These are phyloP conservation scores for Nesidiocoris tenuis DNA, from an alignment of 2,888 invertebrate genomes.

Conservation along the genomic window DNA sequence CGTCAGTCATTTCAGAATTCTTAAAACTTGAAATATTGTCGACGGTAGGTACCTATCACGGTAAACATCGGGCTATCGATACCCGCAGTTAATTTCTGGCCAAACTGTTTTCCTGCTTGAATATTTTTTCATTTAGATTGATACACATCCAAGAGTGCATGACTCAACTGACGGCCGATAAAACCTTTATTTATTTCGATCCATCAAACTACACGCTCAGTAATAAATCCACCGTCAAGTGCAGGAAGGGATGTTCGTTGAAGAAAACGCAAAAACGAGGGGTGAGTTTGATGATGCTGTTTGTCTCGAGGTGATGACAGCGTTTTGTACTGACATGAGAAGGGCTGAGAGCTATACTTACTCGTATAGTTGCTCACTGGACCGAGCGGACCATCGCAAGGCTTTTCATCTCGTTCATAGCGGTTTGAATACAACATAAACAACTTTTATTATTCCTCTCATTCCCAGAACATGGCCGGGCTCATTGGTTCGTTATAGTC, in stretches of 20 bases:
- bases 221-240: conserved; percentile 23
- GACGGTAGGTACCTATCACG: too few species aligned
- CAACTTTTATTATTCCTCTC: background rate
- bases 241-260: conserved; percentile 2
- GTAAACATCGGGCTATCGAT: too few species aligned
- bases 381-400: background rate
- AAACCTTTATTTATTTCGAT: conserved; percentile 34
- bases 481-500: background rate
- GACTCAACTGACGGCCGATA: conserved; percentile 43
- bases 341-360: background rate
- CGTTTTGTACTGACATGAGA: conserved; percentile 35
- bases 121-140: conserved; percentile 39
- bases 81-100: too few species aligned
- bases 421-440: background rate
- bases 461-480: background rate
- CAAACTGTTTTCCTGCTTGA: too few species aligned
- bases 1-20: too few species aligned
- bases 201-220: conserved; percentile 33
- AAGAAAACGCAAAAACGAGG: conserved; percentile 17
- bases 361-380: background rate
- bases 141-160: conserved; percentile 13
- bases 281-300: conserved; percentile 37
- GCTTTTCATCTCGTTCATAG: background rate
- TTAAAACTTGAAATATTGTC: too few species aligned
- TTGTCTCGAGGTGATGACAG: conserved; percentile 40